Conservation (phyloP, 2,888 invertebrate genomes). For the Rhorus exstirpatorius region DNA sequence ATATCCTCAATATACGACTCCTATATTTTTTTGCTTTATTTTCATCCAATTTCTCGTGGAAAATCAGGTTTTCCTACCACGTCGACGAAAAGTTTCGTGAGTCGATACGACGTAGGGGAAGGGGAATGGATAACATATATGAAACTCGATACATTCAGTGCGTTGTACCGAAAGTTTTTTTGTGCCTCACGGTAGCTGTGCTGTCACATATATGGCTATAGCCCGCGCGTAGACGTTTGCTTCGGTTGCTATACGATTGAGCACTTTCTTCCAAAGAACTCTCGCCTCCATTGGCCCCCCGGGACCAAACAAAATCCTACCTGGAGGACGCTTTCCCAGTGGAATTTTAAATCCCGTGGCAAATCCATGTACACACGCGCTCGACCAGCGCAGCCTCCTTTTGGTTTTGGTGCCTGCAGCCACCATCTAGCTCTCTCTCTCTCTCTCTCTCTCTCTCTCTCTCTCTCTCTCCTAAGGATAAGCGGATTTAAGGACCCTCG, state of each 20-base stretch:
- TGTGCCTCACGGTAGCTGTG: constrained; percentile 30
- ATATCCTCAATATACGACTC: no score
- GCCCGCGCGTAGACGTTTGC: constrained; percentile 24
- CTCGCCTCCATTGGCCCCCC: constrained; percentile 44
- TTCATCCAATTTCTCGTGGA: neutral
- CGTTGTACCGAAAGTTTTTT: constrained; percentile 23
- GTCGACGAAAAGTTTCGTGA: constrained; percentile 13
- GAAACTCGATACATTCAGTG: constrained; percentile 18
- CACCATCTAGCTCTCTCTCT: constrained; percentile 18
- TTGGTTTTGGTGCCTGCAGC: constrained; percentile 48
- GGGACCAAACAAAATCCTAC: constrained; percentile 81
- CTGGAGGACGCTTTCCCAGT: constrained; percentile 79
- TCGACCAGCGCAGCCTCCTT: constrained; percentile 45
- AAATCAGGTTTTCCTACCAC: constrained; percentile 21
- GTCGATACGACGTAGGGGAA: constrained; percentile 5
- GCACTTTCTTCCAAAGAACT: constrained; percentile 62
- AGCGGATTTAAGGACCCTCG: constrained; percentile 81
- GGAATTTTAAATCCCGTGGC: constrained; percentile 80
- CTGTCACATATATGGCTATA: constrained; percentile 25
- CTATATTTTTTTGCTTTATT: neutral
- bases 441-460: constrained; percentile 6
- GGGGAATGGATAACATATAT: constrained; percentile 32
- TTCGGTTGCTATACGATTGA: constrained; percentile 52
- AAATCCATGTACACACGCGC: constrained; percentile 73
- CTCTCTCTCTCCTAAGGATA: constrained; percentile 73